Percentiles rank a stretch among this genome's conserved stretches.
phyloP scores from a whole-genome alignment of 2,113 vertebrate genomes.

The Phalacrocorax brasilianus region DNA sequence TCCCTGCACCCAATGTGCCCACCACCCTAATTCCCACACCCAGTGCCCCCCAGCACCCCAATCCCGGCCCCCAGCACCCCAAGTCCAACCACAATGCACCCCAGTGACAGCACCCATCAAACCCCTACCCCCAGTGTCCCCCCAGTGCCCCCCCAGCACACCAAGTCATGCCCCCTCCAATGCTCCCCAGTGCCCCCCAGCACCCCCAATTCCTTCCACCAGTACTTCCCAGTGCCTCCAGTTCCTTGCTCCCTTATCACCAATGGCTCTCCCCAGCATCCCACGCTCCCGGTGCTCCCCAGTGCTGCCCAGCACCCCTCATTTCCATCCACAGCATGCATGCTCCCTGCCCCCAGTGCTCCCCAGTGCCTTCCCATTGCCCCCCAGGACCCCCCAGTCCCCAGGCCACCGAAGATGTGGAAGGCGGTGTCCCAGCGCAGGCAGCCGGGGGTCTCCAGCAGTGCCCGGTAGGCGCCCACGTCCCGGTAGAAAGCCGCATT shows the following conservation, averaged over 20 bases:
- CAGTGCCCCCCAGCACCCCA: background rate
- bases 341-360: background rate
- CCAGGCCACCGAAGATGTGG: background rate
- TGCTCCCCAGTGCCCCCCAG: background rate
- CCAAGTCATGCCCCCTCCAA: too few species aligned
- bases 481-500: background rate
- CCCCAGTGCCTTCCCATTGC: background rate
- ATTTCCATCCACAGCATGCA: background rate
- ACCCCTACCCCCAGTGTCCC: too few species aligned
- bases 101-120: too few species aligned
- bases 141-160: too few species aligned
- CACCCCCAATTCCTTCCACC: background rate
- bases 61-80: background rate
- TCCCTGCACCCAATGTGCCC: too few species aligned
- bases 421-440: background rate
- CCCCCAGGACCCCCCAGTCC: background rate
- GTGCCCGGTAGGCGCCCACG: background rate
- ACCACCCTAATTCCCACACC: too few species aligned
- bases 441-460: constrained; percentile 21
- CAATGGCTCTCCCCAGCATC: background rate
- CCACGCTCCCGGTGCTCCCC: background rate
- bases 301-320: too few species aligned
- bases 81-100: too few species aligned
- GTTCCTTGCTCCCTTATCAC: background rate
- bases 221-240: background rate